Percentiles rank a stretch among this genome's conserved stretches.
Conservation (phyloP, 2,113 vertebrate species). For the Pangasianodon gigas region DNA sequence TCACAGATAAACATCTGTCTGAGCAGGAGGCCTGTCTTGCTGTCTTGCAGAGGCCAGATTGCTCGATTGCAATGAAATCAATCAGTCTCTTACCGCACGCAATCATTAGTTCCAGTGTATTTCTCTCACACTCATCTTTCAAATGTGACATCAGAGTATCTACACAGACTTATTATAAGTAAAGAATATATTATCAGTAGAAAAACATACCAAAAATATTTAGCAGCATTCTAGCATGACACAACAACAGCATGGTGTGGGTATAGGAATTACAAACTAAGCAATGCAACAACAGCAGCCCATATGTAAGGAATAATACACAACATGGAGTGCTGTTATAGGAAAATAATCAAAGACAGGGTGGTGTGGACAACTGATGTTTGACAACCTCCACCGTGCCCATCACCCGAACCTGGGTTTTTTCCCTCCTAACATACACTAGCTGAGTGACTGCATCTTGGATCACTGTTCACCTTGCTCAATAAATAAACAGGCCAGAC, state of each 20-base stretch:
- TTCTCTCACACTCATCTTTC: not conserved
- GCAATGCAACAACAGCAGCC: not conserved
- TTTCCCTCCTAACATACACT: not conserved
- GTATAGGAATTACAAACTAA: not conserved
- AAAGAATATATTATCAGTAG: not conserved
- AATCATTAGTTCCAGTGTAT: not conserved
- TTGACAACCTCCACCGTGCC: not conserved
- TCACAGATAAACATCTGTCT: constrained; percentile 13
- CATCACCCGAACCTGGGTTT: not conserved
- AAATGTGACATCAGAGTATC: not conserved
- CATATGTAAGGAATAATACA: not conserved
- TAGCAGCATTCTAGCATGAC: not conserved
- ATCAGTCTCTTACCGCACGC: not conserved
- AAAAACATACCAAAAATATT: not conserved
- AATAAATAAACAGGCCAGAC: not conserved
- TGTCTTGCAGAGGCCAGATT: constrained; percentile 8
- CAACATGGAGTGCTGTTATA: not conserved
- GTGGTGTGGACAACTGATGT: not conserved
- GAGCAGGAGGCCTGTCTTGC: constrained; percentile 26
- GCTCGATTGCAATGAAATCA: not conserved
- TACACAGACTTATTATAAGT: not conserved
- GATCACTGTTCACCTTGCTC: not conserved
- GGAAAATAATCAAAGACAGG: not conserved
- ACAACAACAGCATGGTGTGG: not conserved
- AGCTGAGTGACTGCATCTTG: not conserved